A percentile compares a stretch with the other conserved stretches of the same genome.
Conservation (phyloP, 2,113 vertebrate genomes). For the Tor tambroides region DNA sequence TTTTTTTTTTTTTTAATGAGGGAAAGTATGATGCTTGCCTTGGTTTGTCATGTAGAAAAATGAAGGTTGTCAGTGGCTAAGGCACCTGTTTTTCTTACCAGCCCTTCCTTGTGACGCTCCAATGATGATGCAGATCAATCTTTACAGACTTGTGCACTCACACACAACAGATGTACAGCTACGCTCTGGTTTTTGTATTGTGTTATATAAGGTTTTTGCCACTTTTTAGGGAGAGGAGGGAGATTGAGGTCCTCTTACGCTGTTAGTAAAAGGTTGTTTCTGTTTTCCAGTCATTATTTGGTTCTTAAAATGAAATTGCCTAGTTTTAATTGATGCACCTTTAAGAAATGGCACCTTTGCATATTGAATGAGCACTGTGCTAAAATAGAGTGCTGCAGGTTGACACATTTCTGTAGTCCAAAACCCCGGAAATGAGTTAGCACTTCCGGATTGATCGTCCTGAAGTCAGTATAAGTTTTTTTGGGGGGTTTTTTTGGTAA, state of each 20-base stretch:
- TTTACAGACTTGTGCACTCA: not conserved
- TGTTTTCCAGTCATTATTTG: not conserved
- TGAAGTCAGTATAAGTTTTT: not conserved
- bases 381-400: not conserved
- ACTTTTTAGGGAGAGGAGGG: not conserved
- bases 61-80: slow-evolving; percentile 21
- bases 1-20: slow-evolving; percentile 55
- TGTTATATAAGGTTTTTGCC: not conserved
- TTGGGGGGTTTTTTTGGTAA: not conserved
- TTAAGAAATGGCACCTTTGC: not conserved
- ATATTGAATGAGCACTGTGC: not conserved
- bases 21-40: slow-evolving; percentile 24
- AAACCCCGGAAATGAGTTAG: not conserved
- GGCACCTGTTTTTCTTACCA: not conserved
- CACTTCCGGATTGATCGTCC: not conserved
- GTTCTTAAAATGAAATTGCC: not conserved
- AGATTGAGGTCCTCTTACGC: not conserved
- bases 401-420: not conserved
- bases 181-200: not conserved
- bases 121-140: not conserved
- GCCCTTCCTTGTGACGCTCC: slow-evolving; percentile 1
- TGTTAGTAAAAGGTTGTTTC: not conserved
- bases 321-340: not conserved
- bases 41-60: slow-evolving; percentile 41
- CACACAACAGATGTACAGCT: slow-evolving; percentile 4